These are phyloP conservation scores for Clarias gariepinus DNA, from an alignment of 2,113 vertebrate species.

Conservation along the genomic window DNA sequence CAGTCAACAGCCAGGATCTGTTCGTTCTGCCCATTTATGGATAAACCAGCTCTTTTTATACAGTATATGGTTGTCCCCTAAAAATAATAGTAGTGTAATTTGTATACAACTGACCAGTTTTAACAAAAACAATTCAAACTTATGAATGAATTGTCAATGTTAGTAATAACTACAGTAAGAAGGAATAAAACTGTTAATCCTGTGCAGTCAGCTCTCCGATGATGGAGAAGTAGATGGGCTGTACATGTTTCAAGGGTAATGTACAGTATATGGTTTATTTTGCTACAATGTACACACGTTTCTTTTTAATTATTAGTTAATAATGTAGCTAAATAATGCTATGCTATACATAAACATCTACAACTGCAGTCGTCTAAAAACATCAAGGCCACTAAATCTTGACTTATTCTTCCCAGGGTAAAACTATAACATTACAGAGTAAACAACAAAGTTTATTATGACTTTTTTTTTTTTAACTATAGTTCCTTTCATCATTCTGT, in stretches of 20 bases:
- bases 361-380: conserved; percentile 13
- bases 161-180: neutral
- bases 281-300: neutral
- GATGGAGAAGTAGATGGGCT: too few relatives aligned
- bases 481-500: conserved; percentile 24
- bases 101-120: neutral
- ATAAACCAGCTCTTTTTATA: too few relatives aligned
- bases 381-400: conserved; percentile 7
- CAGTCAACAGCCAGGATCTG: too few relatives aligned
- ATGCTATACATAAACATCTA: conserved; percentile 30
- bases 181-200: neutral
- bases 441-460: conserved; percentile 58
- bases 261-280: too few relatives aligned
- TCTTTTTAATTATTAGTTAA: too few relatives aligned
- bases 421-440: conserved; percentile 34
- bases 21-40: too few relatives aligned
- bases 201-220: neutral
- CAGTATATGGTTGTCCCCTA: too few relatives aligned
- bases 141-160: neutral
- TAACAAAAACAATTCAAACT: neutral
- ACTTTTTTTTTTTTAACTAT: conserved; percentile 35
- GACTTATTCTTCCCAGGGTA: conserved; percentile 56
- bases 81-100: neutral
- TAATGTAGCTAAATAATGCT: too few relatives aligned
- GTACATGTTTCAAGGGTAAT: too few relatives aligned